Base-by-base conservation (phyloP, 53 echinoderm and acorn worm species). In the Actinopyga echinites region DNA sequence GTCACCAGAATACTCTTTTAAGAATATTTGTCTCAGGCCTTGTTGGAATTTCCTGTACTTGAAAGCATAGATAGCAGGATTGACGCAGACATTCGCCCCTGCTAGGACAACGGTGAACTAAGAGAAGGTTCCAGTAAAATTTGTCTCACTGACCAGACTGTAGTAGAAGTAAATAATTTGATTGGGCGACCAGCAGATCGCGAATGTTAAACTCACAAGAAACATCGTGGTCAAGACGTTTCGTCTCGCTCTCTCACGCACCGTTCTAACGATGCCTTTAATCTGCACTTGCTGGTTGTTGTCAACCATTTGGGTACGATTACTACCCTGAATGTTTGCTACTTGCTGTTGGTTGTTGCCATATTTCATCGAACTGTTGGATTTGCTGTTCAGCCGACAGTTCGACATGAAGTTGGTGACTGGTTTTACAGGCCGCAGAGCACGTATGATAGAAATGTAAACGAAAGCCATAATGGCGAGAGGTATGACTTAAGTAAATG, bases 11-110 rank as follows among this genome's bases (percentile, higher is more conserved):
- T n/a, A n/a, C n/a, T 80, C 35, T 8, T 43, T 37, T 45, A 80
- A 24, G 62, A 80, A 80, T 17, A 80, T 37, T 36, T 61, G 60
- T 33, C 81, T 29, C 28, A 80, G 35, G 11, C 36, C 81, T 40
- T 61, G 60, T 35, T 80, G 81, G 29, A 80, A 80, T 36, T 80
- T 80, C 43, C 81, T 80, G 81, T 80, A 80, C 25, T 80, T 80
- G 42, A 80, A 80, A 37, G 81, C 81, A 30, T 80, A 80, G 1
- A 80, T 80, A 9, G 57, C 57, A n/a, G 56, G 57, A 57, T 56
- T 56, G n/a, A 56, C 79, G 32, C 79, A 56, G 20, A 79, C 79
- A 32, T 79, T 79, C 30, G 57, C 13, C 2, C 58, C 79, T 31
- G 79, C 79, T 6, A 79, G 36, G 24, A 79, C 33, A 21, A 79